Evolutionary conservation across 2,888 invertebrate species (phyloP).

Genomic region (Theodoxus fluviatilis): DNA sequence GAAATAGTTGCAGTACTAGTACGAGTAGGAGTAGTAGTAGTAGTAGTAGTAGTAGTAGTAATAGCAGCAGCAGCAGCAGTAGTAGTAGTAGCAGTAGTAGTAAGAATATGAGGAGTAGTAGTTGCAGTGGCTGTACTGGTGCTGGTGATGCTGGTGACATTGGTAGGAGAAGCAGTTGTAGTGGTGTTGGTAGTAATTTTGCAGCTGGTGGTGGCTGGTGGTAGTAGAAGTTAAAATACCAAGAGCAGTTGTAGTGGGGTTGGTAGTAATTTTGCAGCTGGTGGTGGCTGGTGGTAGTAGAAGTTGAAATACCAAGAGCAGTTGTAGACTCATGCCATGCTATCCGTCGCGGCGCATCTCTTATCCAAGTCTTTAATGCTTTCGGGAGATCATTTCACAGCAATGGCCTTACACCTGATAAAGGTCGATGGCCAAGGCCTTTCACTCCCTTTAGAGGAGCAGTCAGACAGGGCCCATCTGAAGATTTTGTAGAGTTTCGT

Average conservation of each 20-base stretch:
- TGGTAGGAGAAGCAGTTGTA: background rate
- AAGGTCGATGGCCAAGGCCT: too few species aligned
- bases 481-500: too few species aligned
- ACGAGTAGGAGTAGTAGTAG: background rate
- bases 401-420: too few species aligned
- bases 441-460: too few species aligned
- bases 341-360: too few species aligned
- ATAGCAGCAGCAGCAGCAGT: background rate
- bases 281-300: background rate
- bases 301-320: background rate
- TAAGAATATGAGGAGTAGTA: background rate
- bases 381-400: too few species aligned
- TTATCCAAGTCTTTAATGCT: too few species aligned
- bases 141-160: background rate
- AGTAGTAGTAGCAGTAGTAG: background rate
- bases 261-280: background rate
- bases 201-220: background rate
- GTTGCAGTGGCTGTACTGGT: background rate
- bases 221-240: background rate
- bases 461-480: too few species aligned
- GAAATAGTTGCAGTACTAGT: background rate
- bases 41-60: constrained; percentile 2
- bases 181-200: background rate
- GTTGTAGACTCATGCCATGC: background rate
- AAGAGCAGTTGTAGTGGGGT: background rate